Conservation (phyloP, 2,797 vertebrate genomes). For the Epinephelus awoara region DNA sequence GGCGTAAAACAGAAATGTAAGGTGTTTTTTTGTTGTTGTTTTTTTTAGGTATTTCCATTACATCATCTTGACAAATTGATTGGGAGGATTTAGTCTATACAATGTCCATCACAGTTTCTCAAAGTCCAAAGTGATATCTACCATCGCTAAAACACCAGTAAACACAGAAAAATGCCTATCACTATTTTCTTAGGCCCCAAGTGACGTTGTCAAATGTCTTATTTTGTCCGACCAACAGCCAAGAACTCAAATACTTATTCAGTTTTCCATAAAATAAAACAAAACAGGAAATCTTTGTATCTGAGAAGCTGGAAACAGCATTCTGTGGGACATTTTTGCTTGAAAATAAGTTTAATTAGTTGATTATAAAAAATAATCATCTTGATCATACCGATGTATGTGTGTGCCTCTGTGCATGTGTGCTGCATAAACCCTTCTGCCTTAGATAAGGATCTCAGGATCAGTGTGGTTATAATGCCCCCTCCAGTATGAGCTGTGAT, state of each 20-base stretch:
- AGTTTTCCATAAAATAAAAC: neutral
- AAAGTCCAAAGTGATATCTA: neutral
- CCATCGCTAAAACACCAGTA: neutral
- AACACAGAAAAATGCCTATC: neutral
- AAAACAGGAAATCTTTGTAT: neutral
- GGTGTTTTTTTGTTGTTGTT: neutral
- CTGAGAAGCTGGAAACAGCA: neutral
- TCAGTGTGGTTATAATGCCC: constrained; percentile 84
- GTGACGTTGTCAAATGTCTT: neutral
- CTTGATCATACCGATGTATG: neutral
- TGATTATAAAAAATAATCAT: constrained; percentile 6
- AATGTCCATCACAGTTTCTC: neutral
- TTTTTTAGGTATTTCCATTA: neutral
- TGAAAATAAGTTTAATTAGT: neutral
- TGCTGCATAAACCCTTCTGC: constrained; percentile 53
- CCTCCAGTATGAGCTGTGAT: constrained; percentile 84
- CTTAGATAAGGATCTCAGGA: constrained; percentile 80
- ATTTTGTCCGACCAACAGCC: neutral
- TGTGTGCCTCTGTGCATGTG: constrained; percentile 21
- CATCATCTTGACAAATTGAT: neutral
- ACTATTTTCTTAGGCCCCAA: neutral
- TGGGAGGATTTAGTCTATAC: neutral
- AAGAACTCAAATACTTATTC: neutral
- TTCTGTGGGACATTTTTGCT: neutral
- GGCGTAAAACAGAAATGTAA: neutral